Conservation (phyloP, 2,888 invertebrate species). For the Pollenia angustigena region DNA sequence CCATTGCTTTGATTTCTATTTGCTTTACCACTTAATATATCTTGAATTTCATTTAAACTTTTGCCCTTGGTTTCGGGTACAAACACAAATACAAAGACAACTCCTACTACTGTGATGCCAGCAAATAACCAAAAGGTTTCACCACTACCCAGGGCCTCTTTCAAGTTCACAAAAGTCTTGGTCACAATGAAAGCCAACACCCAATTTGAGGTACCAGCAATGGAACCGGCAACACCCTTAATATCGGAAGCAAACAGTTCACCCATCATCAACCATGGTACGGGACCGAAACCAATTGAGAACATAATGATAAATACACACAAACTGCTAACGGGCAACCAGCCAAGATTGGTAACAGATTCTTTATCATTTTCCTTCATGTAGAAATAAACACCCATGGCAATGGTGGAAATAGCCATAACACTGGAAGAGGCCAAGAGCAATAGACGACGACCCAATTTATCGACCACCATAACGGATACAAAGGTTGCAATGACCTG, state of each 20-base stretch:
- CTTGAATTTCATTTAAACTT: conserved; percentile 83
- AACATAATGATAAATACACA: conserved; percentile 92
- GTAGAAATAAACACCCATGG: conserved; percentile 90
- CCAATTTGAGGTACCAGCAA: conserved; percentile 93
- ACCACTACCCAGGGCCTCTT: conserved; percentile 86
- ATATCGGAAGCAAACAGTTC: conserved; percentile 93
- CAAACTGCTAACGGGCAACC: conserved; percentile 90
- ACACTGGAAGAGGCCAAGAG: conserved; percentile 89
- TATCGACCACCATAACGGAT: conserved; percentile 92
- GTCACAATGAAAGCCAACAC: conserved; percentile 92
- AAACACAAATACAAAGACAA: conserved; percentile 88
- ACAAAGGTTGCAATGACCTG: conserved; percentile 89
- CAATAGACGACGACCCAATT: conserved; percentile 90
- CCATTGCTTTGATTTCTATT: conserved; percentile 65
- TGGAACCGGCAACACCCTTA: conserved; percentile 90
- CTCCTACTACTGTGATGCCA: conserved; percentile 87
- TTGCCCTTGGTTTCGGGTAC: conserved; percentile 86
- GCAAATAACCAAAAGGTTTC: conserved; percentile 91
- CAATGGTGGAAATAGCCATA: conserved; percentile 89
- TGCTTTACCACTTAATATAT: conserved; percentile 78
- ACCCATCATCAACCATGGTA: conserved; percentile 90
- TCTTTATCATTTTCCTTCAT: conserved; percentile 80
- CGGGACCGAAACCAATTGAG: conserved; percentile 93
- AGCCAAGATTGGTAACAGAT: conserved; percentile 86
- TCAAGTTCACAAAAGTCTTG: conserved; percentile 88